Conservation (phyloP, 2,888 invertebrate species). For the Allygus modestus region DNA sequence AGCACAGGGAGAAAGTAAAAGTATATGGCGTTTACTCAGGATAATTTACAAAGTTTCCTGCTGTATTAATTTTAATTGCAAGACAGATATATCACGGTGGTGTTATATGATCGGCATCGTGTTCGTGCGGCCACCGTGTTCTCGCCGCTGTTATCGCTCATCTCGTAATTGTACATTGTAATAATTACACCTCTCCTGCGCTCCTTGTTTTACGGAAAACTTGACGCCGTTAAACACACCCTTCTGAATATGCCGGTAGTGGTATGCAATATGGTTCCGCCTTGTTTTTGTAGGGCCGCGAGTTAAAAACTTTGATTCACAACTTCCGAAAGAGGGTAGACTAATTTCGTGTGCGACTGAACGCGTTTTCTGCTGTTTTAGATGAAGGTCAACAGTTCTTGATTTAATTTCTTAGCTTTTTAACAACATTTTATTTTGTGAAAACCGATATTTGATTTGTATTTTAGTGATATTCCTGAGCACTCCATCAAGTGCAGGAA, state of each 20-base stretch:
- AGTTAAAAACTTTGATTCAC: too few relatives aligned
- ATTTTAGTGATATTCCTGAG: too few relatives aligned
- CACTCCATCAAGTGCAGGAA: too few relatives aligned
- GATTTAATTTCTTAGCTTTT: too few relatives aligned
- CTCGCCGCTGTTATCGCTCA: not conserved
- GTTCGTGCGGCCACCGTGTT: not conserved
- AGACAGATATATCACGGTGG: not conserved
- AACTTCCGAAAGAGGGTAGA: too few relatives aligned
- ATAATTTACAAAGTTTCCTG: conserved; percentile 1
- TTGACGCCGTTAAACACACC: conserved; percentile 8
- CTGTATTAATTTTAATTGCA: not conserved
- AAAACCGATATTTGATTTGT: too few relatives aligned
- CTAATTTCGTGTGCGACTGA: too few relatives aligned
- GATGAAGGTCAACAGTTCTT: too few relatives aligned
- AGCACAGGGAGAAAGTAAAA: not conserved
- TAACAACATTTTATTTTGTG: too few relatives aligned
- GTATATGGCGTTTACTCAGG: not conserved
- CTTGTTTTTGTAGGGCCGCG: not conserved
- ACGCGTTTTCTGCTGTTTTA: too few relatives aligned
- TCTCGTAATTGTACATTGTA: conserved; percentile 19
- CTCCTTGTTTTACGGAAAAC: conserved; percentile 6
- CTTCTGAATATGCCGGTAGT: not conserved
- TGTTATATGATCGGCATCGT: conserved; percentile 1
- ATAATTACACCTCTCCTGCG: not conserved
- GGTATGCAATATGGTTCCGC: not conserved